Base-by-base conservation (phyloP, 2,888 invertebrate genomes). In the Rhorus exstirpatorius region DNA sequence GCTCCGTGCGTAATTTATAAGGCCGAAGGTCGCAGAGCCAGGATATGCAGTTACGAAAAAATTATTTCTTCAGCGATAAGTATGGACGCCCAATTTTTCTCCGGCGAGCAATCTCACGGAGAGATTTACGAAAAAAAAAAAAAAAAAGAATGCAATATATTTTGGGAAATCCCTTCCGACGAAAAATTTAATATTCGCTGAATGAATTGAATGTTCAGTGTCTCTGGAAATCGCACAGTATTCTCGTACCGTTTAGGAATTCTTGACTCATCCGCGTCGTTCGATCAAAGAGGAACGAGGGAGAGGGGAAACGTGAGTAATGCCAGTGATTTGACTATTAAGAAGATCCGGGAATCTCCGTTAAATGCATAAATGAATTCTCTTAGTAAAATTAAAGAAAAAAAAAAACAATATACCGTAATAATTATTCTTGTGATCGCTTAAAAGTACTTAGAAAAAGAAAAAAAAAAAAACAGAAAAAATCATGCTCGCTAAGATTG, bases 211-310 rank as follows among this genome's bases (percentile, higher is more conserved):
- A 44, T 44, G 41, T 19, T 38, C 21, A 24, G 44, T 44, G 46
- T 46, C 49, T 21, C 12, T 17, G 35, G 67, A 51, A 31, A 24
- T 55, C 38, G 24, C 55, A 35, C 12, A 0, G 26, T 53, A 19
- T 51, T 19, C 49, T 60, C 41, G 44, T 26, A 67, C 35, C 17
- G 35, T 63, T 78, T 26, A 63, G 61, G 70, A 63, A 78, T 44
- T 61, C 68, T 75, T 80, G 80, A 80, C 75, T 80, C 80, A 80
- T 81, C 63, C 19, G 14, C 6, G 31, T 46, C 26, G 17, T 67
- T 21, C 63, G 49, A 44, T 60, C 44, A n/a, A 41, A 24, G 3
- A 24, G n/a, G n/a, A 46, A 2, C 2, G 14, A 35, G 3, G 26
- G 26, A 65, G 65, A 63, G 55, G 49, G 31, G 26, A 8, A 8